Conservation (phyloP, 2,797 vertebrate species). For the Philypnodon macrostomus region DNA sequence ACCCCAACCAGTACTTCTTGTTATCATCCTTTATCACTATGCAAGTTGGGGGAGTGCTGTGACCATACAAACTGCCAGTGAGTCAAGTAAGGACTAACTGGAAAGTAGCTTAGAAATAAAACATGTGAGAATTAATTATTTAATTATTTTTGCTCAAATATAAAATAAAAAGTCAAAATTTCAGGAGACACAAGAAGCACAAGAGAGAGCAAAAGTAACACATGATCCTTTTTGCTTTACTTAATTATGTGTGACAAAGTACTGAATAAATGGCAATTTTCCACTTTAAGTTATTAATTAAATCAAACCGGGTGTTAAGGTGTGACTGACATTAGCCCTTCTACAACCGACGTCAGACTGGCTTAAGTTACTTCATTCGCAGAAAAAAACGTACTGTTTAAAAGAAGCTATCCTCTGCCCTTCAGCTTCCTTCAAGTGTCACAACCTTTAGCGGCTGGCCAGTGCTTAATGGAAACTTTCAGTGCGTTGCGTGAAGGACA, state of each 20-base stretch:
- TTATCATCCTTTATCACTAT: no score
- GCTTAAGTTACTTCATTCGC: slow-evolving; percentile 13
- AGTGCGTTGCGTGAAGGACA: slow-evolving; percentile 53
- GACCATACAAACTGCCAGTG: no score
- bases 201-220: no score
- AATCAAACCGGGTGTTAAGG: background rate
- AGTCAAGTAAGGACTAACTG: no score
- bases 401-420: slow-evolving; percentile 3
- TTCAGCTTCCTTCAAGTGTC: slow-evolving; percentile 19
- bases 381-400: slow-evolving; percentile 14
- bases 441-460: slow-evolving; percentile 34
- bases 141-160: no score
- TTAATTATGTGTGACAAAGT: slow-evolving; percentile 2
- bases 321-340: background rate
- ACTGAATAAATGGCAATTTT: slow-evolving; percentile 7
- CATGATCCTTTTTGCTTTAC: no score
- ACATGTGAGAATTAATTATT: no score
- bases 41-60: no score
- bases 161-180: no score
- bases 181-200: no score
- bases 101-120: no score
- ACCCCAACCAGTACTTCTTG: no score
- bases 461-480: slow-evolving; percentile 53
- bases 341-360: background rate
- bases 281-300: slow-evolving; percentile 1